Base-by-base conservation (phyloP, 1,140 invertebrate genomes). In the Lineus longissimus region DNA sequence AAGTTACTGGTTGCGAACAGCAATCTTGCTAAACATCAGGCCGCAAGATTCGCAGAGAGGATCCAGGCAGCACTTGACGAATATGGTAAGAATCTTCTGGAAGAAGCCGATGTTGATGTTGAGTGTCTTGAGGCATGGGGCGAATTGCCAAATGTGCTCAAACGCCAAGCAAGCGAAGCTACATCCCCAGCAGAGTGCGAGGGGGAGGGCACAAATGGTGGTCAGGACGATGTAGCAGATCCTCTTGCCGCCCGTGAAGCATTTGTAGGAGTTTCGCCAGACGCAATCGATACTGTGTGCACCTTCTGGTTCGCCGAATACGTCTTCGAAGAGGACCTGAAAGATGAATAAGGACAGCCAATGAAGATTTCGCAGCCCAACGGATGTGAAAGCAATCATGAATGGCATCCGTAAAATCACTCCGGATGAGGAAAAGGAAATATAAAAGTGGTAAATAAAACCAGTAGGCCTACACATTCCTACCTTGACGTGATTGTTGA, bases 81-180 rank as follows among this genome's bases (percentile, higher is more conserved):
- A 85, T 0, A 85, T 78, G 13, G 80, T 78, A 36, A 85, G 80
- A 66, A 88, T 83, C 15, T 85, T 85, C 43, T 87, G 84, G 2
- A 84, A 77, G 0, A 87, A 84, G 0, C 86, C 85, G 71, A 86
- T 89, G 70, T 86, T 86, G 65, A 91, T 87, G 75, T 70, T 63
- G 31, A 67, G 29, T 9, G 69, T 41, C 25, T 67, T 29, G 27
- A 84, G 59, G 2, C 64, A 51, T n/a, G 82, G 82, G 1, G 78
- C 76, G 22, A 80, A 62, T 45, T 69, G 64, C 83, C 83, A 84
- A 40, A 84, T 68, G 62, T 81, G 74, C 11, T 63, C 41, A 81
- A 91, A 91, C 1, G 89, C 86, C 2, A 90, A 79, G 69, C 88
- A 89, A 15, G 90, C 90, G 70, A 91, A 91, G 11, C 86, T 84